phyloP scores from a whole-genome alignment of 2,797 vertebrate genomes.

The Megaceryle alcyon region DNA sequence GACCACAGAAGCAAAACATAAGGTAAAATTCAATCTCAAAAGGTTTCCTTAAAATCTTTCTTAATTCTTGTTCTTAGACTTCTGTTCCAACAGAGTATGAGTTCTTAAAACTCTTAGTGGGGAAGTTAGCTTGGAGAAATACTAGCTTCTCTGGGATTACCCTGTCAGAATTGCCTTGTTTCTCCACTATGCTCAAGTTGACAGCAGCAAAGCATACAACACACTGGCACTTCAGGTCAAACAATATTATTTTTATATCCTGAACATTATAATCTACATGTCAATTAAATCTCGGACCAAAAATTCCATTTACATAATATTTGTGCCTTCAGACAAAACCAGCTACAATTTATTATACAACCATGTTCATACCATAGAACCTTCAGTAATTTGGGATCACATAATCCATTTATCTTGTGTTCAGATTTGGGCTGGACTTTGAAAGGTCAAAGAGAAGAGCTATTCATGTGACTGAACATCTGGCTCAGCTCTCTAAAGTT shows the following conservation, averaged over 20 bases:
- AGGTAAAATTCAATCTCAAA: not conserved
- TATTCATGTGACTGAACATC: not conserved
- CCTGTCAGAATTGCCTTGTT: not conserved
- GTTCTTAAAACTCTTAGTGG: not conserved
- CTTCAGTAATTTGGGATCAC: not conserved
- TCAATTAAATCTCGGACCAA: not conserved
- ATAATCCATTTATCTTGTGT: not conserved
- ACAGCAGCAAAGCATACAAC: not conserved
- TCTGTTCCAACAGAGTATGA: not conserved
- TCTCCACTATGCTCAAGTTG: not conserved
- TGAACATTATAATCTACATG: not conserved
- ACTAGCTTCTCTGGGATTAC: not conserved
- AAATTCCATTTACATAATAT: not conserved
- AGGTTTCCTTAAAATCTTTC: not conserved
- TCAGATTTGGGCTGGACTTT: not conserved
- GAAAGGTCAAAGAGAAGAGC: not conserved
- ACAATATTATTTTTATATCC: not conserved
- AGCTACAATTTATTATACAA: not conserved
- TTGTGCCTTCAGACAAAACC: not conserved
- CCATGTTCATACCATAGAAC: not conserved
- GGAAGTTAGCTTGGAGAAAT: not conserved
- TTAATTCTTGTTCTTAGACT: not conserved
- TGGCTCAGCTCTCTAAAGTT: not conserved
- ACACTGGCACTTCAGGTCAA: not conserved
- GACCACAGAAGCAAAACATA: not conserved